Evolutionary conservation across 2,113 vertebrate species (phyloP), one percentile per base, ranked within the genome.

Genomic region (Passer montanus): DNA sequence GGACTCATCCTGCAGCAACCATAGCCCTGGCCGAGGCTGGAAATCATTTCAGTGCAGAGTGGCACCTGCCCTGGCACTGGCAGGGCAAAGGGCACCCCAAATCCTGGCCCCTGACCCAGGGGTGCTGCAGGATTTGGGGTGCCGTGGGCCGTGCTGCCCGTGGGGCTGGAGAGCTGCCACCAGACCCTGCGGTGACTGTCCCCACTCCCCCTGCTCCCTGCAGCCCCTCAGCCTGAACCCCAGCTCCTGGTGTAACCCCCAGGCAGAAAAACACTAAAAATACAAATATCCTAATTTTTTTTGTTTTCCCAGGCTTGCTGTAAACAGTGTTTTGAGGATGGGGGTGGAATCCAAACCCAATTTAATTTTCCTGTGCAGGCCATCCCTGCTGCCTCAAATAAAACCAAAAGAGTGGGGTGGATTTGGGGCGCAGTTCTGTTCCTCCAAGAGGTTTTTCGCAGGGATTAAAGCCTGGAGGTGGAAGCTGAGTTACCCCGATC

Each of bases 11-110:
- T 55, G 47, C 70, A 2, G 4, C 2, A 56, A 2, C 41, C 3
- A 0, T 2, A 30, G 41, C 46, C 0, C 1, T 1, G 26, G 8
- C 56, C 5, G 5, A 0, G 60, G 31, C 16, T 3, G 52, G 70
- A 6, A 59, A 37, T 33, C 0, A 41, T 28, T 33, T 26, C 4
- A 5, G 2, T 7, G 31, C 46, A 5, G 60, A 33, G 76, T 28
- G 85, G 47, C 76, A 68, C 63, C 63, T 63, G 39, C 44, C 60
- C 78, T 33, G 70, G 15, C 8, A 11, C 16, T 3, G 9, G 3
- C 9, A 7, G 39, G 27, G 73, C 9, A 1, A 12, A 31, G 33
- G 59, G 15, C 67, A 18, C 30, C 53, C 64, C 35, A 16, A 15
- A 64, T 20, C 13, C 64, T 44, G 66, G 11, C 4, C n/a, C 49